Percentiles rank a stretch among this genome's conserved stretches.
Evolutionary conservation across 1,140 invertebrate genomes (phyloP).

Genomic region (Drosophila albomicans): DNA sequence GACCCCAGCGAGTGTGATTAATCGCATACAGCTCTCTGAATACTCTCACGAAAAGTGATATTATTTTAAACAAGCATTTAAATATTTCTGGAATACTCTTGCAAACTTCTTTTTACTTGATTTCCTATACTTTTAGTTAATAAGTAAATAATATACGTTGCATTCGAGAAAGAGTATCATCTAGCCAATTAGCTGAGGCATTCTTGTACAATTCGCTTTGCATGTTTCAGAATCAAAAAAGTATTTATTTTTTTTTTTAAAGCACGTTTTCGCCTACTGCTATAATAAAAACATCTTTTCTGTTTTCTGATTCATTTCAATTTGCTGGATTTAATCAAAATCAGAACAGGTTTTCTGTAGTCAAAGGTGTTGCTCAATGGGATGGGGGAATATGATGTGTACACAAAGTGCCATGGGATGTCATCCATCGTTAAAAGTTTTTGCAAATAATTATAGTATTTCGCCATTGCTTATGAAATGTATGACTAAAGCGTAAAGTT

Average conservation of each 20-base stretch:
- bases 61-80: background rate
- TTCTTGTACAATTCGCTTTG: conserved; percentile 26
- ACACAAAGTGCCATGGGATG: conserved; percentile 4
- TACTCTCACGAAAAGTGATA: background rate
- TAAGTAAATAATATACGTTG: too few species aligned
- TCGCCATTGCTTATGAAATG: conserved; percentile 2
- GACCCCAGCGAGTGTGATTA: conserved; percentile 19
- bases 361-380: conserved; percentile 9
- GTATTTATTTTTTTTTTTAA: conserved; percentile 38
- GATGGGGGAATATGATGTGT: background rate
- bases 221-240: conserved; percentile 45
- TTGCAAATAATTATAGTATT: conserved; percentile 22
- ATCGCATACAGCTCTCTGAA: background rate
- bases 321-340: conserved; percentile 24
- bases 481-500: conserved; percentile 7
- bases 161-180: too few species aligned
- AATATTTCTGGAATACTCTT: background rate
- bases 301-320: conserved; percentile 37
- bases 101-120: background rate
- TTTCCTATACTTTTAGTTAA: too few species aligned
- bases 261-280: conserved; percentile 11
- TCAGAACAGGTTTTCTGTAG: conserved; percentile 23
- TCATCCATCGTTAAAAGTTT: conserved; percentile 19
- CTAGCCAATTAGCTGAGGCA: background rate
- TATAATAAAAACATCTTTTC: conserved; percentile 5